Evolutionary conservation across 2,797 vertebrate genomes (phyloP), one percentile per base, ranked within the genome.

Genomic region (Mormyrus proboscirostris): DNA sequence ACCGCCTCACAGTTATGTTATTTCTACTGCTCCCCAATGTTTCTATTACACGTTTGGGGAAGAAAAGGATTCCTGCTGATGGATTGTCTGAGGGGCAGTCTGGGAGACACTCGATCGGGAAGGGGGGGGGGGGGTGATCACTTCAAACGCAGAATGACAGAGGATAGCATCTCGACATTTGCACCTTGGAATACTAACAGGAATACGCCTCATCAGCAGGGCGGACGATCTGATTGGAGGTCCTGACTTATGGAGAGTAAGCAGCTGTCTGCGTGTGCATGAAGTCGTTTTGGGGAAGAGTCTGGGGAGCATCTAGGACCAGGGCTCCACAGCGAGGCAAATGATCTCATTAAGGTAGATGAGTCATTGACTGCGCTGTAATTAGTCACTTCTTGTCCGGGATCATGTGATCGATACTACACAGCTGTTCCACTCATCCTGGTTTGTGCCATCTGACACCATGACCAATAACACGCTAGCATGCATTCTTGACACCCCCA

Each of bases 371-470:
- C 82, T 84, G 44, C 47, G 3, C 8, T 84, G 82, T 84, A 84
- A 84, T 84, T 84, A 84, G 82, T 51, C 82, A 50, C 82, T 50
- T 50, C 41, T 84, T 84, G 44, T 84, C 41, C n/a, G 2, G 79
- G 41, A 22, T 84, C 82, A 84, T 84, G 82, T 84, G 82, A 84
- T 84, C 82, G 8, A 84, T 84, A 49, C 47, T 50, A 84, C 44
- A 5, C 44, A 50, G 47, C 73, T 44, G 47, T 22, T 84, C 47
- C 47, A 51, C 82, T 84, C 41, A 1, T 84, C 22, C 47, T 84
- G 44, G 41, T 84, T 84, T 84, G 47, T 51, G 82, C 47, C 82
- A 22, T 84, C n/a, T 22, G 44, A 84, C 8, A 84, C 79, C 76
- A 7, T 79, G 73, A 41, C 33, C n/a, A 50, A 50, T 49, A 50